phyloP scores from a whole-genome alignment of 2,888 invertebrate species.

The Agrotis clavis region DNA sequence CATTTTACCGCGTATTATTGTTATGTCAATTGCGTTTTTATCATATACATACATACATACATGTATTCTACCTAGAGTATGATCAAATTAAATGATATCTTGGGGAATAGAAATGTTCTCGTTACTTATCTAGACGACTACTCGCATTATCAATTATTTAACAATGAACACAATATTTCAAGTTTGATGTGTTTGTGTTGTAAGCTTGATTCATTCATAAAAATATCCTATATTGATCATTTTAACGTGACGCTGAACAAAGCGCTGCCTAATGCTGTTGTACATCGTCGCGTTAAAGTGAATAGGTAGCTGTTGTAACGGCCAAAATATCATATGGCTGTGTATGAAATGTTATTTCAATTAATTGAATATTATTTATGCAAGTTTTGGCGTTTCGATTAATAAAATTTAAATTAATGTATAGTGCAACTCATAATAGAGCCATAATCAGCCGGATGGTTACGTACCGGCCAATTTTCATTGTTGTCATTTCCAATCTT shows the following conservation, averaged over 20 bases:
- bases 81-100: constrained; percentile 62
- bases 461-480: constrained; percentile 37
- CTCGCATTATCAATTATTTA: constrained; percentile 56
- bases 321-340: constrained; percentile 83
- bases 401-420: constrained; percentile 33
- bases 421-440: constrained; percentile 64
- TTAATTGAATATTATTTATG: constrained; percentile 70
- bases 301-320: constrained; percentile 67
- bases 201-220: constrained; percentile 47
- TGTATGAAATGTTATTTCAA: constrained; percentile 69
- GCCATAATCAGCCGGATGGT: constrained; percentile 15
- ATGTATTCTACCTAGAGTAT: constrained; percentile 54
- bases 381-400: constrained; percentile 48
- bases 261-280: constrained; percentile 38
- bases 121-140: constrained; percentile 40
- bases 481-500: constrained; percentile 31
- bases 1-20: constrained; percentile 45
- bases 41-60: constrained; percentile 8
- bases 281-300: constrained; percentile 47
- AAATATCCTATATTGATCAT: constrained; percentile 25
- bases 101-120: constrained; percentile 44
- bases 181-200: constrained; percentile 48
- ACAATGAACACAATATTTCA: constrained; percentile 29
- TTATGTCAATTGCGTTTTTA: constrained; percentile 47
- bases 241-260: constrained; percentile 38